Evolutionary conservation across 2,113 vertebrate genomes (phyloP), one percentile per base, ranked within the genome.

Genomic region (Synchiropus splendidus): DNA sequence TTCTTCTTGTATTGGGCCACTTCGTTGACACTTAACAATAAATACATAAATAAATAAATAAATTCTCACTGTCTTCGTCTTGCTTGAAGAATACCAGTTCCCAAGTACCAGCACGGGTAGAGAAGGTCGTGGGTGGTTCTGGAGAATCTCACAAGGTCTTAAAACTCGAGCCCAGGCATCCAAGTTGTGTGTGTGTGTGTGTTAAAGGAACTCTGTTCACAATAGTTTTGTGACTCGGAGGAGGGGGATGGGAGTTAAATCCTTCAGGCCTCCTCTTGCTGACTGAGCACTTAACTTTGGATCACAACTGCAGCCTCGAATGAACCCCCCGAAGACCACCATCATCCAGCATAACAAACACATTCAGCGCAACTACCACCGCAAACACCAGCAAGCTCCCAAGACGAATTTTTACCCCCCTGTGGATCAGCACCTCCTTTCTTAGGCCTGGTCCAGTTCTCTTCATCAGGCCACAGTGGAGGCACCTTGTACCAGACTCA

Each of bases 141-240:
- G 74, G 72, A 79, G 62, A 75, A 72, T 70, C 74, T 78, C 80
- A 75, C 43, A 57, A 46, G 16, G 46, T 50, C 67, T 78, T 64
- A 72, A 66, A 74, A 61, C 61, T 63, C 58, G 65, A 78, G 67
- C 78, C 66, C 59, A 67, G 63, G 54, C 57, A 36, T 59, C 34
- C 31, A 13, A 18, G 41, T 27, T 49, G 31, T 58, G 51, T 55
- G 68, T 49, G 40, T 55, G 46, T 53, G 55, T 18, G 6, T 31
- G 16, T 16, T 18, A 37, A 31, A 12, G 15, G 42, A 35, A 48
- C 48, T 50, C 42, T 61, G 63, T 67, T 75, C 57, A 62, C 40
- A 39, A 50, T 56, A 57, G 55, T 59, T 58, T 61, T 30, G 43
- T n/a, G 2, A 32, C 43, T 13, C 55, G 53, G 49, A 42, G 51